Evolutionary conservation across 2,113 vertebrate genomes (phyloP).

Genomic region (Pollimyrus isidori): DNA sequence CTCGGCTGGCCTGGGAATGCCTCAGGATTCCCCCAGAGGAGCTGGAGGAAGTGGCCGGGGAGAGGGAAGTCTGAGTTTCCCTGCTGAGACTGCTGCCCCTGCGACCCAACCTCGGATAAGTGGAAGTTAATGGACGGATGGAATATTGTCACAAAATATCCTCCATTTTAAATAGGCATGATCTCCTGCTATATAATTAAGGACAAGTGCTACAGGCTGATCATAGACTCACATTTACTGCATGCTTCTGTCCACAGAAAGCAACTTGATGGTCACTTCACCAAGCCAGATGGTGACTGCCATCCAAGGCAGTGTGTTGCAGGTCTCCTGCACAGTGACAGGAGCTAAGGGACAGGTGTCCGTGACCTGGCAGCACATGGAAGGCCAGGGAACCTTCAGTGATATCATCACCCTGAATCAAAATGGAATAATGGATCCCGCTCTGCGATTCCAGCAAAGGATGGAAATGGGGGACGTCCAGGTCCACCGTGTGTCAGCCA

Average conservation of each 20-base stretch:
- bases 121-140: no score
- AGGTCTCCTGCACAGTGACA: conserved; percentile 56
- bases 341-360: conserved; percentile 52
- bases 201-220: neutral
- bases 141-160: neutral
- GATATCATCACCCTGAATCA: conserved; percentile 52
- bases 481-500: conserved; percentile 39
- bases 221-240: neutral
- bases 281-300: neutral
- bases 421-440: conserved; percentile 50
- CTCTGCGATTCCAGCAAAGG: conserved; percentile 12
- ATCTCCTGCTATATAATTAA: neutral
- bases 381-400: neutral
- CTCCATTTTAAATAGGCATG: neutral
- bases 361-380: conserved; percentile 63
- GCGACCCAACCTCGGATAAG: no score
- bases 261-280: conserved; percentile 48
- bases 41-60: no score
- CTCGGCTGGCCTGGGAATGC: no score
- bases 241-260: conserved; percentile 52
- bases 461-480: neutral
- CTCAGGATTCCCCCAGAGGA: no score
- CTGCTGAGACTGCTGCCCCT: no score
- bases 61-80: no score
- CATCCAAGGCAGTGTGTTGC: conserved; percentile 52